These are phyloP conservation scores for Lymantria dispar DNA, from an alignment of 2,888 invertebrate species.

Conservation along the genomic window DNA sequence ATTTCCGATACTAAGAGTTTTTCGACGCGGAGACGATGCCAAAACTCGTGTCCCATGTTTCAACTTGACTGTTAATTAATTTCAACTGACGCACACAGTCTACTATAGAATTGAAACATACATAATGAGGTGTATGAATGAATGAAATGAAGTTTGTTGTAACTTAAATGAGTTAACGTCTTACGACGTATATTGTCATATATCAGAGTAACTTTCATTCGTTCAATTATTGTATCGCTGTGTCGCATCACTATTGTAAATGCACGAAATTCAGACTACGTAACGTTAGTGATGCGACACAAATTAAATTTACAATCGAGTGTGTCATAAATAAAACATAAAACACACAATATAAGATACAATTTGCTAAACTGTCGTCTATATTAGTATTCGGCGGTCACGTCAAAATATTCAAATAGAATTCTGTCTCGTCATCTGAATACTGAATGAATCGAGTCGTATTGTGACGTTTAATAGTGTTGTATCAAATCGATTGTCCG, in stretches of 20 bases:
- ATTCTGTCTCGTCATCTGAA: conserved; percentile 64
- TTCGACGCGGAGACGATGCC: conserved; percentile 57
- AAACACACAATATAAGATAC: conserved; percentile 57
- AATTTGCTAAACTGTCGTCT: conserved; percentile 67
- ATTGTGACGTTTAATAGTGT: conserved; percentile 43
- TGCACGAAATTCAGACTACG: conserved; percentile 31
- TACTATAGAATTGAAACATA: conserved; percentile 53
- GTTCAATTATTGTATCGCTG: conserved; percentile 1
- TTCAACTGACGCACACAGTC: conserved; percentile 55
- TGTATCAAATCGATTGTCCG: conserved; percentile 52
- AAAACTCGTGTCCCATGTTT: conserved; percentile 60
- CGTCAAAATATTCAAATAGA: conserved; percentile 76
- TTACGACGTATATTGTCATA: conserved; percentile 40
- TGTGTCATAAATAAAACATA: conserved; percentile 73
- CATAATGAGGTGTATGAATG: conserved; percentile 35
- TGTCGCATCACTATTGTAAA: conserved; percentile 30
- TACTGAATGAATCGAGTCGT: conserved; percentile 57
- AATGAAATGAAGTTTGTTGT: conserved; percentile 40
- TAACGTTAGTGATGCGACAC: conserved; percentile 39
- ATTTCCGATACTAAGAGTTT: conserved; percentile 74
- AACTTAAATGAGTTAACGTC: conserved; percentile 50
- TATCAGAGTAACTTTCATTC: conserved; percentile 27
- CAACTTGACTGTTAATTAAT: conserved; percentile 67
- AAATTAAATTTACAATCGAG: conserved; percentile 59
- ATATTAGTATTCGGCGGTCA: conserved; percentile 65